These are phyloP conservation scores for Nothura maculosa DNA, from an alignment of 2,797 vertebrate species.

Conservation along the genomic window DNA sequence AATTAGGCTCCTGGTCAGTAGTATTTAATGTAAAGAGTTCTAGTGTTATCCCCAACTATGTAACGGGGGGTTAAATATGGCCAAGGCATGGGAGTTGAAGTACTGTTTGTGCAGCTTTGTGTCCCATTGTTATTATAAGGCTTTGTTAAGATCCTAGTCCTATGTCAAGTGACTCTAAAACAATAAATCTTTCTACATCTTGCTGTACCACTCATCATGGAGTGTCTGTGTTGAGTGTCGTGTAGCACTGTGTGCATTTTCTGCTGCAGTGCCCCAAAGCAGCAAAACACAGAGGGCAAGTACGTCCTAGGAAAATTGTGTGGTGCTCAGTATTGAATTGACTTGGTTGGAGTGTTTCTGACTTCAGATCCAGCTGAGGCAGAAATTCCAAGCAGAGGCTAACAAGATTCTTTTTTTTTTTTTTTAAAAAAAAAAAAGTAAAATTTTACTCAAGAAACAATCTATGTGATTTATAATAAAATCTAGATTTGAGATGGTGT, in stretches of 20 bases:
- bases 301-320: not conserved
- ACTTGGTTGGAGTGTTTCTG: fast-evolving
- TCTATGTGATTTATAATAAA: not conserved
- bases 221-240: not conserved
- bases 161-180: not conserved
- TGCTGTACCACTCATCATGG: fast-evolving
- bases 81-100: not conserved
- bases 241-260: not conserved
- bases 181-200: not conserved
- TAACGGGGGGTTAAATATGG: not conserved
- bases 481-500: not conserved
- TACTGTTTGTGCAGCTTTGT: not conserved
- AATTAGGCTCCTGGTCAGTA: no score
- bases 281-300: not conserved
- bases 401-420: no score
- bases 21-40: not conserved
- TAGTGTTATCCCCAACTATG: not conserved
- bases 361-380: not conserved
- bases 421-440: not conserved
- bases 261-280: not conserved
- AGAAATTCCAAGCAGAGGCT: not conserved
- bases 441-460: not conserved
- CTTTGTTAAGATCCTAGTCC: not conserved
- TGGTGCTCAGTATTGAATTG: not conserved
- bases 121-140: not conserved